Conservation (phyloP, 2,888 invertebrate genomes). For the Hylaea fasciaria region DNA sequence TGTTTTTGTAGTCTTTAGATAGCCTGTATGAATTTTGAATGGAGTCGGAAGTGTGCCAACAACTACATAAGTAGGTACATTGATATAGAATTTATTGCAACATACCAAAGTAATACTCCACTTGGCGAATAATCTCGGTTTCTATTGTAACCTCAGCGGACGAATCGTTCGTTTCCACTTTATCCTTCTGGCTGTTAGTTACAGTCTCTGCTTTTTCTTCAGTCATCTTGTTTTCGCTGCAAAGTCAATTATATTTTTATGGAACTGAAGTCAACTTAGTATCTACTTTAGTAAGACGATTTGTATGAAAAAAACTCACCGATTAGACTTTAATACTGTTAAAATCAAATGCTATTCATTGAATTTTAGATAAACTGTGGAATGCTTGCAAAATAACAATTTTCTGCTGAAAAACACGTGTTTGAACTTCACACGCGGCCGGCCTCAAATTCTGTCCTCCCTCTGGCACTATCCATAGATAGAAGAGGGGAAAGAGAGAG, state of each 20-base stretch:
- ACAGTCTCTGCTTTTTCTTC: conserved; percentile 69
- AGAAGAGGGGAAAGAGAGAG: not conserved
- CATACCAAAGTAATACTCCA: conserved; percentile 86
- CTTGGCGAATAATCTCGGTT: conserved; percentile 87
- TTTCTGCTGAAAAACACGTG: conserved; percentile 14
- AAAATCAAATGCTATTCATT: too few species aligned
- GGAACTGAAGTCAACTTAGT: not conserved
- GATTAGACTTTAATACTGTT: too few species aligned
- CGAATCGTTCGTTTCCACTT: conserved; percentile 50
- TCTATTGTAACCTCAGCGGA: conserved; percentile 80
- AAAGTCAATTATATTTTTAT: conserved; percentile 21
- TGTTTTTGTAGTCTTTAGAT: too few species aligned
- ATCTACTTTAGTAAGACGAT: not conserved
- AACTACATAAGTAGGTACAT: too few species aligned
- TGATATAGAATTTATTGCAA: not conserved
- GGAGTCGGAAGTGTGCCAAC: too few species aligned
- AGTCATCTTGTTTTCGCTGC: conserved; percentile 62
- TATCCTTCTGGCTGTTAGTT: conserved; percentile 62
- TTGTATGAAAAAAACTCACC: conserved; percentile 3
- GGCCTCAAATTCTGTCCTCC: not conserved
- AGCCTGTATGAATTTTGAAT: too few species aligned
- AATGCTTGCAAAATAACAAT: not conserved
- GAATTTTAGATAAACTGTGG: too few species aligned
- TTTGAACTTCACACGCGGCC: conserved; percentile 8
- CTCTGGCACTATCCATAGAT: too few species aligned